Conservation (phyloP, 2,797 vertebrate species). For the Cuniculus paca region DNA sequence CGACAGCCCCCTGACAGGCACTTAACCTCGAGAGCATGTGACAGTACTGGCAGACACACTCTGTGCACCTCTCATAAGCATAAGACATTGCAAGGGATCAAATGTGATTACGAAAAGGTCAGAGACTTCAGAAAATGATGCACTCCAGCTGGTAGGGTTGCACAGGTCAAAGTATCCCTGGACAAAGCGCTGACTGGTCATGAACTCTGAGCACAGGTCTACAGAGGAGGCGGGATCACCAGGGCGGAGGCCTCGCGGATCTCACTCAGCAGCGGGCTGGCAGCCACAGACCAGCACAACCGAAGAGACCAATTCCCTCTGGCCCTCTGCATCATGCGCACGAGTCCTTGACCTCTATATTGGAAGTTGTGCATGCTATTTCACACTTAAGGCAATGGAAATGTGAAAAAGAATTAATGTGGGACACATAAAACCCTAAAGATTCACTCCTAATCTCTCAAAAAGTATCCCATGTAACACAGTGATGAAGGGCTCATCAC, state of each 20-base stretch:
- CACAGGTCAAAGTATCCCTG: background rate
- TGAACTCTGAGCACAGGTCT: background rate
- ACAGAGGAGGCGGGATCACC: background rate
- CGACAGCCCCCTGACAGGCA: background rate
- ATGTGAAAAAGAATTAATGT: background rate
- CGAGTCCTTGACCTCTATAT: background rate
- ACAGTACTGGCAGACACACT: background rate
- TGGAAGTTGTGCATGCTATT: background rate
- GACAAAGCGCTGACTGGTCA: background rate
- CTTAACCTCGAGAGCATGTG: background rate
- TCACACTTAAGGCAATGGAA: background rate
- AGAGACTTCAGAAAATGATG: background rate
- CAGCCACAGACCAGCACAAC: background rate
- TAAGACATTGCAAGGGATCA: background rate
- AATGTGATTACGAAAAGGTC: background rate
- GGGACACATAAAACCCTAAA: background rate
- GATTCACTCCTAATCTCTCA: background rate
- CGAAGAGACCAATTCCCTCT: background rate
- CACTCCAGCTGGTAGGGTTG: background rate
- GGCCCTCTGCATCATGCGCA: background rate
- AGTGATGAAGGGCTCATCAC: background rate
- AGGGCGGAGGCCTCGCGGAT: background rate
- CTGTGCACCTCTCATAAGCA: background rate
- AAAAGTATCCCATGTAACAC: background rate
- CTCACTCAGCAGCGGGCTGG: background rate